phyloP scores from a whole-genome alignment of 2,113 vertebrate genomes.

The Ailuropoda melanoleuca region DNA sequence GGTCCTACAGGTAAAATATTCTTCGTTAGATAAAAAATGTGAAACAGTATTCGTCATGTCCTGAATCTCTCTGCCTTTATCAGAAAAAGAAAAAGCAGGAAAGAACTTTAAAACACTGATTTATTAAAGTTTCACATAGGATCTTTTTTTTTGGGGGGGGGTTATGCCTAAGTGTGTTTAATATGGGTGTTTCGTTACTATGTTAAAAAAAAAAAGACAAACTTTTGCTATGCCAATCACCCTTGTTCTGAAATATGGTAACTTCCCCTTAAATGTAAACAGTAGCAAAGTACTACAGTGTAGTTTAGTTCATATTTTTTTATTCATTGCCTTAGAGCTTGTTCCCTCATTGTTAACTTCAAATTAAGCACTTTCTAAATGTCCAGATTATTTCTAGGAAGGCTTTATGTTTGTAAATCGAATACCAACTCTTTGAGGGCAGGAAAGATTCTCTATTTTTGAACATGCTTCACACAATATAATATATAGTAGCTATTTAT shows the following conservation, averaged over 20 bases:
- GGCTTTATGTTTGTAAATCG: background rate
- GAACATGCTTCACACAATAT: background rate
- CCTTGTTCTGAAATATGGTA: background rate
- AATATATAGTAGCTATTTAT: background rate
- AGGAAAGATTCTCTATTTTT: background rate
- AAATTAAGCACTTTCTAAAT: background rate
- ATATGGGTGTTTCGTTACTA: background rate
- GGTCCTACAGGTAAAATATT: background rate
- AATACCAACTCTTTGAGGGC: background rate
- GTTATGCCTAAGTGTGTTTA: background rate
- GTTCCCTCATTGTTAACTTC: background rate
- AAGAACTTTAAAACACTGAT: background rate
- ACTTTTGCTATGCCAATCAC: background rate
- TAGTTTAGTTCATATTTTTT: background rate
- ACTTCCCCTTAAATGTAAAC: background rate
- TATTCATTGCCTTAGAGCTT: conserved; percentile 11
- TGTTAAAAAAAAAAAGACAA: background rate
- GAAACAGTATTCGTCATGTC: background rate
- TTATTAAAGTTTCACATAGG: conserved; percentile 4
- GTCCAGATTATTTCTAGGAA: background rate
- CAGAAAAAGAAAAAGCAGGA: background rate
- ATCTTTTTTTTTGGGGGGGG: background rate
- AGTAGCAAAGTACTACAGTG: background rate
- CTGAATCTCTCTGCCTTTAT: background rate
- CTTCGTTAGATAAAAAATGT: background rate